These are phyloP conservation scores for Aspiorhynchus laticeps DNA, from an alignment of 2,113 vertebrate species.

Conservation along the genomic window DNA sequence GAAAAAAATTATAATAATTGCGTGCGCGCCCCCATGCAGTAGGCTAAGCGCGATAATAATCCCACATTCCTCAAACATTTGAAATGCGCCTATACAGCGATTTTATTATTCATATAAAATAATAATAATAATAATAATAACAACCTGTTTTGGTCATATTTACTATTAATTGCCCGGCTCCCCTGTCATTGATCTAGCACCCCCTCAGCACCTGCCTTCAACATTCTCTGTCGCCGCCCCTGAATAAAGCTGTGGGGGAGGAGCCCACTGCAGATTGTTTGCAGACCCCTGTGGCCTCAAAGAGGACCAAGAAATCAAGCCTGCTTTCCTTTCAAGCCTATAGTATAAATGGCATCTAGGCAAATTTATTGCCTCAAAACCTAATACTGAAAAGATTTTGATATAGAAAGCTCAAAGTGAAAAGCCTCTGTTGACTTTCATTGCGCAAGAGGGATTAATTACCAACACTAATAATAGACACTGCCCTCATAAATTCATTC, in stretches of 20 bases:
- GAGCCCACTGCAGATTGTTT: neutral
- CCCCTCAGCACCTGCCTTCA: too few species aligned
- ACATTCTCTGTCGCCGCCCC: too few species aligned
- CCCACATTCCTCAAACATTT: too few species aligned
- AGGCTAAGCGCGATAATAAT: too few species aligned
- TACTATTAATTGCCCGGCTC: too few species aligned
- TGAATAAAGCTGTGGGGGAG: neutral
- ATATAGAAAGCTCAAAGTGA: neutral
- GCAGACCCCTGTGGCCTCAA: neutral
- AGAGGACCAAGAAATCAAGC: neutral
- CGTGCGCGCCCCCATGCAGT: too few species aligned
- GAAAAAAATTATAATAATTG: too few species aligned
- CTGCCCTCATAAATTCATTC: constrained; percentile 5
- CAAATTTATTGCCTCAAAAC: neutral
- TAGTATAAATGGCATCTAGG: neutral
- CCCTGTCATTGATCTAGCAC: too few species aligned
- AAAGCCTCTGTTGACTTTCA: neutral
- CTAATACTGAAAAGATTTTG: neutral
- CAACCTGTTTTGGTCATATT: too few species aligned
- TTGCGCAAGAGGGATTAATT: neutral
- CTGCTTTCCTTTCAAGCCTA: neutral
- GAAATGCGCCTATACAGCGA: too few species aligned
- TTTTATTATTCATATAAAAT: too few species aligned
- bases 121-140: too few species aligned
- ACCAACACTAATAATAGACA: constrained; percentile 46